Evolutionary conservation across 92 coral and sea anemone species (phyloP).

Genomic region (Diadumene lineata): DNA sequence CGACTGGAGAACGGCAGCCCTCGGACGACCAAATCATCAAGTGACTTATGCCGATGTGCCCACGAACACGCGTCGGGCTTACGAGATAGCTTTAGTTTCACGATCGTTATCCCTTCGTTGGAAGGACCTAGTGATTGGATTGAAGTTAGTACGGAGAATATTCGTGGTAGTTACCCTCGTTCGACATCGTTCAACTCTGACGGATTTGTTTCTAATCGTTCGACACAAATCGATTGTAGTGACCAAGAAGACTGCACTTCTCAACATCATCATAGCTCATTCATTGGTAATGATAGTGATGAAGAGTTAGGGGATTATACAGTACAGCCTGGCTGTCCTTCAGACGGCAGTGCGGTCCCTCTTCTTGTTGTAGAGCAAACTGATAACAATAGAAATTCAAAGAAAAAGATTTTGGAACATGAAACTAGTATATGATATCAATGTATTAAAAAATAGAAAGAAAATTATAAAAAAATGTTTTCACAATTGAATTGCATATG

Average conservation of each 20-base stretch:
- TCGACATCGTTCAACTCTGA: conserved; percentile 15
- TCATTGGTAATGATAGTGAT: background rate
- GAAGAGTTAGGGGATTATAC: background rate
- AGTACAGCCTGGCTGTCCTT: background rate
- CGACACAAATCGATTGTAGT: background rate
- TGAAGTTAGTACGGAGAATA: conserved; percentile 64
- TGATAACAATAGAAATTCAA: background rate
- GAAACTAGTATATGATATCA: conserved; percentile 10
- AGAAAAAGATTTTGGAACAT: background rate
- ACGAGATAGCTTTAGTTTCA: conserved; percentile 34
- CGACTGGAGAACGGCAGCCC: background rate
- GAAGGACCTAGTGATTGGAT: conserved; percentile 48
- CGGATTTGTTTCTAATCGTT: background rate
- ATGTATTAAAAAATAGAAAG: too few species aligned
- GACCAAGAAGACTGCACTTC: background rate
- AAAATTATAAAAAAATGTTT: too few species aligned
- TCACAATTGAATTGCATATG: too few species aligned
- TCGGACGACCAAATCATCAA: background rate
- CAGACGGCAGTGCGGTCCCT: background rate
- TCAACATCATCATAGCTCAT: background rate
- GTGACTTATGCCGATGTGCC: conserved; percentile 35
- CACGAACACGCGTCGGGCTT: background rate
- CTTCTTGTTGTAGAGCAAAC: background rate
- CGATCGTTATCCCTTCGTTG: conserved; percentile 43
- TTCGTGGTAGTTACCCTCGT: conserved; percentile 6